Percentiles rank a stretch among this genome's conserved stretches.
Evolutionary conservation across 2,113 vertebrate genomes (phyloP).

Genomic region (Dromaius novaehollandiae): DNA sequence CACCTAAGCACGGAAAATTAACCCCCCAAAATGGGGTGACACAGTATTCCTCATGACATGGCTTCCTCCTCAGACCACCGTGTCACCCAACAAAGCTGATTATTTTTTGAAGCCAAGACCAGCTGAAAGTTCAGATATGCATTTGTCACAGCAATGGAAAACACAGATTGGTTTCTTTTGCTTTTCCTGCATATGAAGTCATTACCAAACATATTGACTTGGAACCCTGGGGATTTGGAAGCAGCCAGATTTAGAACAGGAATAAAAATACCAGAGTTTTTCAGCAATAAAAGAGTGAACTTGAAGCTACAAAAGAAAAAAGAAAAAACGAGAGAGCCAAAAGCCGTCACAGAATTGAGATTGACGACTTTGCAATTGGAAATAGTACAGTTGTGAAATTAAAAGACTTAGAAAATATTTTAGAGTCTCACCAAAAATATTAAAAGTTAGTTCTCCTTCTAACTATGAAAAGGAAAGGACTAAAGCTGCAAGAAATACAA

Average conservation of each 20-base stretch:
- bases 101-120: slow-evolving; percentile 51
- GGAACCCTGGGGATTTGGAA: slow-evolving; percentile 74
- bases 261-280: slow-evolving; percentile 78
- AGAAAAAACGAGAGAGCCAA: slow-evolving; percentile 59
- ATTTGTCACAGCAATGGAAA: slow-evolving; percentile 77
- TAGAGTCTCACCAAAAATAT: neutral
- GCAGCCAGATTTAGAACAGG: slow-evolving; percentile 73
- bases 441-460: neutral
- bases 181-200: slow-evolving; percentile 77
- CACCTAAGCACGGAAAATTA: neutral
- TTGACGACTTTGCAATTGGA: slow-evolving; percentile 33
- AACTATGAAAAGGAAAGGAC: neutral
- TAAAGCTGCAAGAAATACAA: neutral
- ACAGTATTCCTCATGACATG: neutral
- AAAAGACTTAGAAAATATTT: slow-evolving; percentile 14
- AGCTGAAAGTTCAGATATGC: slow-evolving; percentile 71
- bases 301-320: slow-evolving; percentile 57
- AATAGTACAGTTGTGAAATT: slow-evolving; percentile 27
- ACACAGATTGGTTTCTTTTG: slow-evolving; percentile 68
- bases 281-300: slow-evolving; percentile 76
- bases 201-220: slow-evolving; percentile 82
- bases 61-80: neutral
- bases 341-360: slow-evolving; percentile 49
- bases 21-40: neutral
- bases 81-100: neutral